Evolutionary conservation across 2,797 vertebrate genomes (phyloP).

Genomic region (Acomys russatus): DNA sequence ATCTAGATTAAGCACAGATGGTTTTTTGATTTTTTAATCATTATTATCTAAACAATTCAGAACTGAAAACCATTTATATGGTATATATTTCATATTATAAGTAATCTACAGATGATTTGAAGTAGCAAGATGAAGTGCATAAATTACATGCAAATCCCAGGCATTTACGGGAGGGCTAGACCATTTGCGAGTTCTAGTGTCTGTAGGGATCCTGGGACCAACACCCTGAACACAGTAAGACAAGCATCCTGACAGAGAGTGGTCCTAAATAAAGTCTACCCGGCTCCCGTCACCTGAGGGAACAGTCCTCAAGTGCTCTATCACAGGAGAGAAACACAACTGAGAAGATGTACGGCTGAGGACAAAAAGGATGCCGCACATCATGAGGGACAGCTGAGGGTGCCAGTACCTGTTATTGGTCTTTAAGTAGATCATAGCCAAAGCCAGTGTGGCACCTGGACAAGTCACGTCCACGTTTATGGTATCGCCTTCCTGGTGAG

Average conservation of each 20-base stretch:
- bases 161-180: background rate
- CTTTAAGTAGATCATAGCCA: slow-evolving; percentile 99
- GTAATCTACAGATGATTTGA: background rate
- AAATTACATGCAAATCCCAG: background rate
- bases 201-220: background rate
- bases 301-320: slow-evolving; percentile 33
- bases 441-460: slow-evolving; percentile 97
- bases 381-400: background rate
- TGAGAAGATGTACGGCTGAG: background rate
- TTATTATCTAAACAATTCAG: background rate
- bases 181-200: background rate
- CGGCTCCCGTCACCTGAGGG: background rate
- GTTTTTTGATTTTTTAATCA: background rate
- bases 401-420: slow-evolving; percentile 96
- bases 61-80: background rate
- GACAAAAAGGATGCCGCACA: background rate
- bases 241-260: background rate
- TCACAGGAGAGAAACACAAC: slow-evolving; percentile 6
- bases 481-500: slow-evolving; percentile 96
- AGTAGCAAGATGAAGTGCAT: background rate
- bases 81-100: background rate
- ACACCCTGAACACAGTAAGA: background rate
- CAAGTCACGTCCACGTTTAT: slow-evolving; percentile 99
- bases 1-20: background rate
- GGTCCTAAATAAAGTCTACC: slow-evolving; percentile 24